Conservation (phyloP, 2,113 vertebrate genomes). For the Brachypteracias leptosomus region DNA sequence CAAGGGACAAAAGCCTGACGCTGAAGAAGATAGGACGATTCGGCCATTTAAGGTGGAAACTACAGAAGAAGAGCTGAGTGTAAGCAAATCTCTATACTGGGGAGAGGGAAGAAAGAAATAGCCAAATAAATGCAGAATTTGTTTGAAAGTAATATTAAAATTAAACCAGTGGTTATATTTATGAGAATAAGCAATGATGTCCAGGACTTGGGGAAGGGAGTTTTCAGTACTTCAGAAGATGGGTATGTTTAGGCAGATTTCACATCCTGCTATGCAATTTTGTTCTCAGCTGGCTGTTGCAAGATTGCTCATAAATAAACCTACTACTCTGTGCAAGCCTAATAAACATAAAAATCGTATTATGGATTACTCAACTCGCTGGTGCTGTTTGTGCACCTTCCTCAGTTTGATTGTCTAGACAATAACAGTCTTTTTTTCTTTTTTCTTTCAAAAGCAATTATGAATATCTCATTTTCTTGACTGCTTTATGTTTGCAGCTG, state of each 20-base stretch:
- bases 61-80: constrained; percentile 74
- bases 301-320: neutral
- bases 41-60: constrained; percentile 75
- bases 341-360: neutral
- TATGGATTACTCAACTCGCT: neutral
- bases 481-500: constrained; percentile 43
- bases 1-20: constrained; percentile 35
- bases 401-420: neutral
- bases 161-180: neutral
- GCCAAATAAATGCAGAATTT: neutral
- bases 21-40: constrained; percentile 62
- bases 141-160: neutral
- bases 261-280: neutral
- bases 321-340: neutral
- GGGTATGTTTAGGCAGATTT: neutral
- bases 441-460: neutral
- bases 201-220: neutral
- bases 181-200: neutral
- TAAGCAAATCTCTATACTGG: constrained; percentile 38
- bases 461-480: constrained; percentile 18
- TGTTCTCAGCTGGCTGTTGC: neutral
- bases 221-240: neutral
- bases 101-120: neutral
- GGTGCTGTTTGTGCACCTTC: constrained; percentile 1
- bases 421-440: neutral